Evolutionary conservation across 2,113 vertebrate genomes (phyloP), one percentile per base, ranked within the genome.

Genomic region (Phylloscopus whistleri): DNA sequence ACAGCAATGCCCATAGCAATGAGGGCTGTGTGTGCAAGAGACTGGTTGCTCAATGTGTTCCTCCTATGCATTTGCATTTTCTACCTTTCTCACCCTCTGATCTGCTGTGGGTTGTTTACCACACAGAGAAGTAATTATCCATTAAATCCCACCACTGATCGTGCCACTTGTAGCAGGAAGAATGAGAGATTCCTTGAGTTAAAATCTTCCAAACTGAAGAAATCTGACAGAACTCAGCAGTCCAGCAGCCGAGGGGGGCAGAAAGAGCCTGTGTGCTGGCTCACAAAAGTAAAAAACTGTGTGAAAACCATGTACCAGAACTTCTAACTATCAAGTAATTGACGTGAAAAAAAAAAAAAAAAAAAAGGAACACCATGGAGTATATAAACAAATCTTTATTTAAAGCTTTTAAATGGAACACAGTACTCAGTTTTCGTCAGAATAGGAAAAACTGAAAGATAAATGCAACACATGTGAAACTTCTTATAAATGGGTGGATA

Each of bases 351-450:
- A 77, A 62, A 68, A 77, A 77, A 62, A 76, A 41, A 41, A 44
- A 46, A 46, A 43, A 46, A 48, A 48, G 13, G 13, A 62, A 7
- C 70, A 94, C 37, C 8, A 13, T 12, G 28, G 41, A 52, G 6
- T 41, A 63, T 33, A 88, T 41, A 68, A 81, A 95, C 69, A 68
- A 49, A 74, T 81, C 31, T 96, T 97, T 97, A 95, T 96, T 96
- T 90, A 90, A 88, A 94, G 88, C 88, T 95, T 84, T 93, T 62
- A 77, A 80, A 87, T 31, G 31, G n/a, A 95, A 81, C 52, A 76
- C 10, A 56, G 3, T 16, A 52, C 30, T 90, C 30, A 16, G 6
- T 51, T 87, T 80, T 52, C 7, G 8, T 58, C 35, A 35, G 63
- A 62, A 84, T 53, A 81, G 53, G 60, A 63, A 87, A 66, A 76